Percentiles rank a stretch among this genome's conserved stretches.
These are phyloP conservation scores for Brachyalestes nurse DNA, from an alignment of 2,797 vertebrate species.

Conservation along the genomic window DNA sequence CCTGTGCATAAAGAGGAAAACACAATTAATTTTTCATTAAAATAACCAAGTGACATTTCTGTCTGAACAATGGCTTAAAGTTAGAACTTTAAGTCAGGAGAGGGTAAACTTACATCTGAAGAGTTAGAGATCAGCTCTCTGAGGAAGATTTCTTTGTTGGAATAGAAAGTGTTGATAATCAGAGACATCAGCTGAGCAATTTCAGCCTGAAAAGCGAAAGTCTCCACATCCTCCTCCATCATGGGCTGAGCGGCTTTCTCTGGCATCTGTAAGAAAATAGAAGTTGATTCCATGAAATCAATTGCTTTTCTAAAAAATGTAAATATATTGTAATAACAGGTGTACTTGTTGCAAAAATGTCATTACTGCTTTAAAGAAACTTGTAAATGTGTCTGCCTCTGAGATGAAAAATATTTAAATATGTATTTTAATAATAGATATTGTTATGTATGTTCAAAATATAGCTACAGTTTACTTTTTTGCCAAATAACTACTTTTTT, in stretches of 20 bases:
- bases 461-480: too few relatives aligned
- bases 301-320: background rate
- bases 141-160: constrained; percentile 92
- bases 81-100: background rate
- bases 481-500: background rate
- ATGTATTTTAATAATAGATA: background rate
- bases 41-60: background rate
- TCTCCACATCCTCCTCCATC: constrained; percentile 93
- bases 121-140: constrained; percentile 91
- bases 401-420: background rate
- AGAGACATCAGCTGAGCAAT: constrained; percentile 93
- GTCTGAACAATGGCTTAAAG: background rate
- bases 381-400: background rate
- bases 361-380: background rate
- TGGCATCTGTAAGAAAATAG: constrained; percentile 81
- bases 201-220: constrained; percentile 93
- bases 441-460: background rate
- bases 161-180: constrained; percentile 95
- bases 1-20: constrained; percentile 68
- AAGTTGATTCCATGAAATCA: background rate
- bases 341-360: background rate
- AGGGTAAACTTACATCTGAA: constrained; percentile 83
- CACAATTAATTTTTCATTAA: background rate
- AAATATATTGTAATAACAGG: background rate
- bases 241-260: constrained; percentile 83